Conservation (phyloP, 2,797 vertebrate genomes). For the Pelochelys cantorii region DNA sequence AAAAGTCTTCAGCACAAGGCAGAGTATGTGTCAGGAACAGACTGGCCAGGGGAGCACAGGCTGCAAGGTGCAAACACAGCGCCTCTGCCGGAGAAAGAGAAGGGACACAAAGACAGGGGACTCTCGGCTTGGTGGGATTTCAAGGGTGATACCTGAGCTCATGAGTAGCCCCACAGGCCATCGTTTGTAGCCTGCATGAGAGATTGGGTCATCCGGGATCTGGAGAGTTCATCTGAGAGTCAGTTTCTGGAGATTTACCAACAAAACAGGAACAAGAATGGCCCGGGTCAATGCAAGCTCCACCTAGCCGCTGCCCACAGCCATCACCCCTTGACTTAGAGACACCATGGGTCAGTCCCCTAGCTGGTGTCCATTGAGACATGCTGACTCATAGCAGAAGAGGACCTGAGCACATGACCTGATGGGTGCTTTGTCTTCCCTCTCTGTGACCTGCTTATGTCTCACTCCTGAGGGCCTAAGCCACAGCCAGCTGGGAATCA, state of each 20-base stretch:
- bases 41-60: slow-evolving; percentile 36
- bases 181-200: too few species aligned
- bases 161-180: too few species aligned
- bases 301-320: not conserved
- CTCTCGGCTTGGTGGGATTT: not conserved
- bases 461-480: not conserved
- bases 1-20: slow-evolving; percentile 45
- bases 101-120: not conserved
- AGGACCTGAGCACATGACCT: not conserved
- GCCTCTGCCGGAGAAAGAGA: not conserved
- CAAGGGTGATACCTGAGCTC: not conserved
- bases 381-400: not conserved
- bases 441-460: not conserved
- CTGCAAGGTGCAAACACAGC: not conserved
- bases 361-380: not conserved
- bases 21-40: slow-evolving; percentile 49
- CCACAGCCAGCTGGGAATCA: not conserved
- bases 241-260: not conserved
- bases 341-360: not conserved
- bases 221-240: not conserved
- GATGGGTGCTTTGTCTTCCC: not conserved
- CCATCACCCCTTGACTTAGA: not conserved
- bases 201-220: not conserved
- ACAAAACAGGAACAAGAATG: not conserved
- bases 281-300: not conserved